A percentile compares a stretch with the other conserved stretches of the same genome.
phyloP scores from a whole-genome alignment of 23 tunicate species.

The Aplidium turbinatum region DNA sequence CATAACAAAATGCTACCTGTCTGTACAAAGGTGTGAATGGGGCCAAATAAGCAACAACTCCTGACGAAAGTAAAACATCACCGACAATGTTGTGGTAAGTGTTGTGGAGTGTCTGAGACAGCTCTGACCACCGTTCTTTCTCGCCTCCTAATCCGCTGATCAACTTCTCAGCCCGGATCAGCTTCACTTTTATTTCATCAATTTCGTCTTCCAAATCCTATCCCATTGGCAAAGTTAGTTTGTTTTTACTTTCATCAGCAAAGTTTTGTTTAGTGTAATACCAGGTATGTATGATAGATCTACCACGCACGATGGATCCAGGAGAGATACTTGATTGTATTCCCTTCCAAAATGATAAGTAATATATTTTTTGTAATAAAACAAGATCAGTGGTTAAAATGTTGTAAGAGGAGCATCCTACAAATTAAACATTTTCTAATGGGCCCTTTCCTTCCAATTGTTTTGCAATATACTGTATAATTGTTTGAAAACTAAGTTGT shows the following conservation, averaged over 20 bases:
- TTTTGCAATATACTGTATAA: no score
- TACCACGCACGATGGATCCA: no score
- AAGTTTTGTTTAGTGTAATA: no score
- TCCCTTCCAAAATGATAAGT: no score
- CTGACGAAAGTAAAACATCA: conserved; percentile 82
- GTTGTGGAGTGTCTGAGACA: conserved; percentile 64
- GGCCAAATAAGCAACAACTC: conserved; percentile 81
- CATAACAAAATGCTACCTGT: conserved; percentile 60
- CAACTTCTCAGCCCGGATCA: conserved; percentile 82
- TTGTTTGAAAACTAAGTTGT: no score
- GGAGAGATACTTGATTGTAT: no score
- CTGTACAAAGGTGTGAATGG: conserved; percentile 81
- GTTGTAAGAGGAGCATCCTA: no score
- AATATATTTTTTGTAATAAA: no score
- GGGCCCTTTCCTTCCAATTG: no score
- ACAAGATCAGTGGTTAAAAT: no score
- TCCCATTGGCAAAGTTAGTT: not conserved
- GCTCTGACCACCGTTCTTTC: conserved; percentile 81
- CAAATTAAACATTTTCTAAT: no score
- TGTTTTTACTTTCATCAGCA: not conserved
- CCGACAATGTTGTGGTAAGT: conserved; percentile 89
- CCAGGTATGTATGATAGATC: no score
- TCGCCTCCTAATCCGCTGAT: conserved; percentile 90
- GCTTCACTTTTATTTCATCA: conserved; percentile 72
- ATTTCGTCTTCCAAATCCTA: conserved; percentile 79